Conservation (phyloP, 2,888 invertebrate genomes). For the Microchrysa polita region DNA sequence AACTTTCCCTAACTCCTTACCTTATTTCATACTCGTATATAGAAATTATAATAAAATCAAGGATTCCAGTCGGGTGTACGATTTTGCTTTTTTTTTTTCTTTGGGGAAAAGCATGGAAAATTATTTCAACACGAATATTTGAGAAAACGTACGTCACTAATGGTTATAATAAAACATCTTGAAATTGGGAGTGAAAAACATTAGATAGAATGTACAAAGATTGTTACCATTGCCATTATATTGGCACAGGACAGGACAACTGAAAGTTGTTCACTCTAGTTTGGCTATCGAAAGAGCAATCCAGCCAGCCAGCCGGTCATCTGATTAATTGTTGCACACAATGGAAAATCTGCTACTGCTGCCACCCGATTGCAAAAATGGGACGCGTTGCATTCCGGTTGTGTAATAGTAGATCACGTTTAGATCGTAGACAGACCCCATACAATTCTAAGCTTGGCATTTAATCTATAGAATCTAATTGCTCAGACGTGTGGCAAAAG, state of each 20-base stretch:
- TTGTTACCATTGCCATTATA: no score
- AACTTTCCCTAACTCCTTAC: conserved; percentile 7
- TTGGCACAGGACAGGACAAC: no score
- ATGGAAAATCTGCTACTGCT: conserved; percentile 31
- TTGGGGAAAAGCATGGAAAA: conserved; percentile 4
- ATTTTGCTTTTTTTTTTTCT: no score
- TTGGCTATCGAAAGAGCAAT: no score
- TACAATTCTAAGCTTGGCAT: neutral
- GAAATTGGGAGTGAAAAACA: neutral
- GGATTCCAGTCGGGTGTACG: neutral
- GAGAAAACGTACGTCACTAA: conserved; percentile 25
- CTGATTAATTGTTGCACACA: conserved; percentile 47
- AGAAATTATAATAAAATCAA: neutral
- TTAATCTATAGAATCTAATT: conserved; percentile 38
- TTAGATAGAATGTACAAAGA: no score
- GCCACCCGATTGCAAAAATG: conserved; percentile 28
- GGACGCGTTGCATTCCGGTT: no score
- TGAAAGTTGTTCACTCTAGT: no score
- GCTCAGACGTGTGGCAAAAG: conserved; percentile 36
- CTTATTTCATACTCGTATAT: no score
- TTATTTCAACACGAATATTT: conserved; percentile 12
- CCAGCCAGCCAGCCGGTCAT: conserved; percentile 5
- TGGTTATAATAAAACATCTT: conserved; percentile 31
- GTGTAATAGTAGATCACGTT: no score
- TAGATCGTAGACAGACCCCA: no score